Conservation (phyloP, 1,140 invertebrate species). For the Brachionus manjavacas region DNA sequence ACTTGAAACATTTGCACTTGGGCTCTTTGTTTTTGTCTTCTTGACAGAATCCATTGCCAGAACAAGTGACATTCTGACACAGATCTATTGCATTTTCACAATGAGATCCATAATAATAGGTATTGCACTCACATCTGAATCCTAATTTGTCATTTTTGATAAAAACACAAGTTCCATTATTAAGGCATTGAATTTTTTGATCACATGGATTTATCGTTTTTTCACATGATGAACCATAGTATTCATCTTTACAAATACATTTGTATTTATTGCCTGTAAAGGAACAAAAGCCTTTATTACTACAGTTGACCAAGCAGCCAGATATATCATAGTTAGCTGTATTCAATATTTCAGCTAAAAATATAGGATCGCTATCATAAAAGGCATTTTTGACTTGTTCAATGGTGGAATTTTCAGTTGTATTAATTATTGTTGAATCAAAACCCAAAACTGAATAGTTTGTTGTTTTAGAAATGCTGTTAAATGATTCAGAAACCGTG, state of each 20-base stretch:
- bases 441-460: too few species aligned
- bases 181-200: not conserved
- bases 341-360: not conserved
- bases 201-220: not conserved
- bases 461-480: too few species aligned
- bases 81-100: slow-evolving; percentile 15
- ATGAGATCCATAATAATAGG: not conserved
- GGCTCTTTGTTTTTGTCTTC: not conserved
- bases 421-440: not conserved
- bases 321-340: not conserved
- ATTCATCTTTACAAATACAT: not conserved
- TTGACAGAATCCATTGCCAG: not conserved
- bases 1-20: slow-evolving; percentile 8
- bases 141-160: not conserved
- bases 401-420: not conserved
- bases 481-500: too few species aligned
- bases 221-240: not conserved
- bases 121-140: not conserved
- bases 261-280: not conserved
- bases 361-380: not conserved
- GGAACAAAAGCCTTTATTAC: not conserved
- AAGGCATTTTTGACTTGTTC: not conserved
- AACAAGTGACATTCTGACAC: not conserved
- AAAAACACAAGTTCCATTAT: not conserved
- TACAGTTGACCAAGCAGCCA: slow-evolving; percentile 27